Evolutionary conservation across 2,888 invertebrate species (phyloP).

Genomic region (Caenorhabditis afra): DNA sequence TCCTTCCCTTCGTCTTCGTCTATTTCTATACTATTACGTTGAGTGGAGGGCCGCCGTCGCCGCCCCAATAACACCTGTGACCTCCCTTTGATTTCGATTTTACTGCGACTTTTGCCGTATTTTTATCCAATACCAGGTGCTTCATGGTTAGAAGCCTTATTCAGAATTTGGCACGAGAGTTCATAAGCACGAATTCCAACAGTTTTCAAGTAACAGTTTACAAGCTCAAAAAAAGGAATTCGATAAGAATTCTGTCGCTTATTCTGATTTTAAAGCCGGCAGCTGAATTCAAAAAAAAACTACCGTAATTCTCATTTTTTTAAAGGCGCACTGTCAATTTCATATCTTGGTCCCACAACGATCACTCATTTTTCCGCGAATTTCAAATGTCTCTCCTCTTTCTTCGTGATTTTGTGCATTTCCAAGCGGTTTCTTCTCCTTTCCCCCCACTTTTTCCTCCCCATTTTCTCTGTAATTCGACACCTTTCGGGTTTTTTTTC

Average conservation of each 20-base stretch:
- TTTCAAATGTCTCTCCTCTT: too few species aligned
- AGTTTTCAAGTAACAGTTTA: too few species aligned
- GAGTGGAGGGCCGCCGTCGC: background rate
- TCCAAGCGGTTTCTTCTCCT: conserved; percentile 7
- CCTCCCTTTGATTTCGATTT: conserved; percentile 14
- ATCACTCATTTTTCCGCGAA: background rate
- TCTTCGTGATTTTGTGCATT: conserved; percentile 12
- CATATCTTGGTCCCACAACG: background rate
- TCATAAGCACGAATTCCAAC: too few species aligned
- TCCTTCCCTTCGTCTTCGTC: conserved; percentile 18
- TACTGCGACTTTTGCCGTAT: background rate
- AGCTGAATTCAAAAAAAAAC: too few species aligned
- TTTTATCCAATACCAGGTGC: background rate
- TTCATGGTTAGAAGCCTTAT: background rate
- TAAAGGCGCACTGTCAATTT: conserved; percentile 22
- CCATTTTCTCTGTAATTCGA: conserved; percentile 20
- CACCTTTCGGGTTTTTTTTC: conserved; percentile 17
- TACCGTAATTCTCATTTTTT: conserved; percentile 22
- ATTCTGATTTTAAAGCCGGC: too few species aligned
- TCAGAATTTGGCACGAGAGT: too few species aligned
- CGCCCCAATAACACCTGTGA: conserved; percentile 47
- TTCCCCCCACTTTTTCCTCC: background rate
- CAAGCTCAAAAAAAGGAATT: too few species aligned
- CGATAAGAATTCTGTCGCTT: too few species aligned
- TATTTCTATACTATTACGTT: conserved; percentile 33